Conservation (phyloP, 2,888 invertebrate species). For the Eristalis intricaria region DNA sequence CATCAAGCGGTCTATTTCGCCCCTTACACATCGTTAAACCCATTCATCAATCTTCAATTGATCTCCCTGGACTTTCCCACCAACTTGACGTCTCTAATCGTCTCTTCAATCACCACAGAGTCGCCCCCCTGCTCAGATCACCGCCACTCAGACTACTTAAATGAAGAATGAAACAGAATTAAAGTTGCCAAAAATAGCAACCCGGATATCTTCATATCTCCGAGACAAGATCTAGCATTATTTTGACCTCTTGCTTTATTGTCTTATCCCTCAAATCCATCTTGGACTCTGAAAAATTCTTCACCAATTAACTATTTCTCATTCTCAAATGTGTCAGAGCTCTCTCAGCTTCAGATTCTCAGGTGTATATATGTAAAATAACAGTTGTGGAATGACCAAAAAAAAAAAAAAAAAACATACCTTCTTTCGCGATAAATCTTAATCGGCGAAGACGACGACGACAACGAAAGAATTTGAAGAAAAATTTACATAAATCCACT, state of each 20-base stretch:
- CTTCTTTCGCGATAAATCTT: slow-evolving; percentile 39
- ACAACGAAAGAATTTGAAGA: slow-evolving; percentile 16
- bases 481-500: slow-evolving; percentile 51
- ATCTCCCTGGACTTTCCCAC: not conserved
- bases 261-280: slow-evolving; percentile 31
- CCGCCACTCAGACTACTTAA: not conserved
- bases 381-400: slow-evolving; percentile 32
- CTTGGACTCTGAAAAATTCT: slow-evolving; percentile 8
- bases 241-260: slow-evolving; percentile 37
- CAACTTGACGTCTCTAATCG: not conserved
- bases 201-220: slow-evolving; percentile 49
- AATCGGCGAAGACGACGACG: slow-evolving; percentile 21
- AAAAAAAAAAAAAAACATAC: slow-evolving; percentile 16
- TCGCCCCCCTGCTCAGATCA: not conserved
- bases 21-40: not conserved
- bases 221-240: slow-evolving; percentile 27
- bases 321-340: slow-evolving; percentile 18
- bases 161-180: not conserved
- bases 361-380: slow-evolving; percentile 45
- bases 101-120: not conserved
- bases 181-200: slow-evolving; percentile 37
- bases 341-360: slow-evolving; percentile 7
- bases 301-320: slow-evolving; percentile 39
- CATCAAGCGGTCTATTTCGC: no score
- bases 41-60: not conserved